Conservation (phyloP, 2,797 vertebrate genomes). For the Adelosebastes latens region DNA sequence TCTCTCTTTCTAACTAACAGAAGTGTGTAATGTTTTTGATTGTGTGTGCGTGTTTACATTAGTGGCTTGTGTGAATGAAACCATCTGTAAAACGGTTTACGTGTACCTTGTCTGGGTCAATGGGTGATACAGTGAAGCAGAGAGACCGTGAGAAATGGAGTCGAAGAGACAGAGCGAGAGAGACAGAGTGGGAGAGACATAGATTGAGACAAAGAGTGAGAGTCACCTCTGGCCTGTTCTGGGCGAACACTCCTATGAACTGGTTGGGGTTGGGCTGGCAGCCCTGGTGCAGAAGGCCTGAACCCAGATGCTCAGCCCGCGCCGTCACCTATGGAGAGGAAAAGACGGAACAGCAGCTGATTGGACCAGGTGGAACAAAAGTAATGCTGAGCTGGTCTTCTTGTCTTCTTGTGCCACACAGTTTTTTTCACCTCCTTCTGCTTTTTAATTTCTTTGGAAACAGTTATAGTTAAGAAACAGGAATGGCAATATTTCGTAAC, state of each 20-base stretch:
- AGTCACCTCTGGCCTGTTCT: conserved; percentile 95
- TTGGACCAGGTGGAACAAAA: background rate
- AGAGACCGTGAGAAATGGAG: background rate
- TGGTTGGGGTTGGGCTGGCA: conserved; percentile 89
- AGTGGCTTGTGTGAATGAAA: background rate
- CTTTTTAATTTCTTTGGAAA: background rate
- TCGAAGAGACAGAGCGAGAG: background rate
- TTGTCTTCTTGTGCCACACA: background rate
- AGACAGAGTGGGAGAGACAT: background rate
- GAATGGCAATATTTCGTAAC: background rate
- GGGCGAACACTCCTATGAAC: conserved; percentile 97
- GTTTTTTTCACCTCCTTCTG: background rate
- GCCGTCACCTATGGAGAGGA: conserved; percentile 84
- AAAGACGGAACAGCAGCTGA: background rate
- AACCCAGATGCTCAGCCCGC: conserved; percentile 94
- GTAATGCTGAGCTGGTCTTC: background rate
- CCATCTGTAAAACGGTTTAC: background rate
- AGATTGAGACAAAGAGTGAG: background rate
- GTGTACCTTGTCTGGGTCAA: background rate
- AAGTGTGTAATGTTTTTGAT: background rate
- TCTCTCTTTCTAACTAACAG: no score
- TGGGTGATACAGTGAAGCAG: background rate
- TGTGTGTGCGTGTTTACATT: background rate
- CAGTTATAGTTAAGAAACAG: background rate
- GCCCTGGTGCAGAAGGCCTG: conserved; percentile 92